These are phyloP conservation scores for Ramphastos sulfuratus DNA, from an alignment of 2,113 vertebrate genomes.

Conservation along the genomic window DNA sequence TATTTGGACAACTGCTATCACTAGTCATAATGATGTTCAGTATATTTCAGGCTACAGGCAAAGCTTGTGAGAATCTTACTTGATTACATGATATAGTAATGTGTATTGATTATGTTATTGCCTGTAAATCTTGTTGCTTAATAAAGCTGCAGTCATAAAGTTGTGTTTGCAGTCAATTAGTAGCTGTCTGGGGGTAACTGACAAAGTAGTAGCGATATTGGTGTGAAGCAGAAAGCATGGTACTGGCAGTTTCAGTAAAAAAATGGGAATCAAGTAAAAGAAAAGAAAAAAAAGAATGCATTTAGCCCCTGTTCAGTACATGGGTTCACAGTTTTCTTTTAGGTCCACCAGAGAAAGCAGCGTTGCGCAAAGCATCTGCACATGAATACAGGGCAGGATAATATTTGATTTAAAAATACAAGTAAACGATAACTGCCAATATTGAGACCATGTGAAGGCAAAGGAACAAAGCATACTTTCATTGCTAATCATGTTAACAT, in stretches of 20 bases:
- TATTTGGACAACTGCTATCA: neutral
- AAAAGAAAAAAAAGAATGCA: conserved; percentile 14
- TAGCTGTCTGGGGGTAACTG: conserved; percentile 56
- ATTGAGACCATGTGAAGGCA: conserved; percentile 86
- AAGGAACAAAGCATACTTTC: conserved; percentile 89
- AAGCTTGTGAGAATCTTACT: conserved; percentile 68
- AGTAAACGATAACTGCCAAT: conserved; percentile 78
- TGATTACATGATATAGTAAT: conserved; percentile 78
- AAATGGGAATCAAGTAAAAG: conserved; percentile 34
- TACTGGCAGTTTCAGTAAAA: conserved; percentile 22
- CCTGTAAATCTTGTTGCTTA: conserved; percentile 75
- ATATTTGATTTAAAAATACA: conserved; percentile 73
- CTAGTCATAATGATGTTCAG: conserved; percentile 48
- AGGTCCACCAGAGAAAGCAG: conserved; percentile 9
- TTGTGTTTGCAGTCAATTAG: conserved; percentile 73
- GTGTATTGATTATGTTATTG: conserved; percentile 79
- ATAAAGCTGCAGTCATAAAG: conserved; percentile 76
- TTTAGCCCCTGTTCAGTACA: conserved; percentile 45
- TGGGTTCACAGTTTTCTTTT: conserved; percentile 47
- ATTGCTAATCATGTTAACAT: conserved; percentile 86
- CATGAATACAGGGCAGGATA: conserved; percentile 58
- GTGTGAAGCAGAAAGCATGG: neutral
- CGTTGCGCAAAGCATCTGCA: conserved; percentile 59
- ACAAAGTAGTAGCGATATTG: neutral
- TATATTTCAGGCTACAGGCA: conserved; percentile 62